phyloP scores from a whole-genome alignment of 1,140 invertebrate species.

The Drosophila azteca region DNA sequence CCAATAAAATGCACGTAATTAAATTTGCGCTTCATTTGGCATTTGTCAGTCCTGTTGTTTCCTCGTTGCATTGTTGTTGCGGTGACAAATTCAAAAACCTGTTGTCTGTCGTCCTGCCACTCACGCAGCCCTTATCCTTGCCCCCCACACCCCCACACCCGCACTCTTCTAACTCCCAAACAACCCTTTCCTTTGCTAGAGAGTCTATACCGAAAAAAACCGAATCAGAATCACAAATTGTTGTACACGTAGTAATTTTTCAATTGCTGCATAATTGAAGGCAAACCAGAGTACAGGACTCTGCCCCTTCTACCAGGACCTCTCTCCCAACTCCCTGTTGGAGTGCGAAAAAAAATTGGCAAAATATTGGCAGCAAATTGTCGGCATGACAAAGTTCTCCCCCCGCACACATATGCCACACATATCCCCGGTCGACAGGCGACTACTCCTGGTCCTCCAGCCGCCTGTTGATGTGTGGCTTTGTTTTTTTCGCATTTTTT shows the following conservation, averaged over 20 bases:
- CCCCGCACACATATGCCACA: constrained; percentile 1
- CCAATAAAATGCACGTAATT: constrained; percentile 81
- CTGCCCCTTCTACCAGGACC: background rate
- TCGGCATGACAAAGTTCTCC: constrained; percentile 47
- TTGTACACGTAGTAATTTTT: constrained; percentile 82
- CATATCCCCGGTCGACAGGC: constrained; percentile 9
- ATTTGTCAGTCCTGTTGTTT: constrained; percentile 59
- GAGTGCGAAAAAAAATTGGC: constrained; percentile 31
- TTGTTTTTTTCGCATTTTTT: constrained; percentile 38
- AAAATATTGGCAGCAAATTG: constrained; percentile 80
- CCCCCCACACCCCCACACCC: background rate
- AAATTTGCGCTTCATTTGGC: constrained; percentile 81
- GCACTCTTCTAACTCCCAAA: constrained; percentile 14
- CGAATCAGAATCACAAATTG: constrained; percentile 57
- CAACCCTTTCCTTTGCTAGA: background rate
- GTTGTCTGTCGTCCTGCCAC: constrained; percentile 47
- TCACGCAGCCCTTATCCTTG: constrained; percentile 15
- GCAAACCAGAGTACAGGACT: constrained; percentile 28
- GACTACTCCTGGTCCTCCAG: constrained; percentile 20
- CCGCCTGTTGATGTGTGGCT: constrained; percentile 76
- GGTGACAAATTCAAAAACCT: constrained; percentile 80
- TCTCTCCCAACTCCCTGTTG: too few species aligned
- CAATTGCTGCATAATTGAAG: constrained; percentile 82
- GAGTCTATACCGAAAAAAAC: background rate
- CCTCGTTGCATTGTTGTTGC: constrained; percentile 57